phyloP scores from a whole-genome alignment of 2,797 vertebrate genomes.

The Netta rufina region DNA sequence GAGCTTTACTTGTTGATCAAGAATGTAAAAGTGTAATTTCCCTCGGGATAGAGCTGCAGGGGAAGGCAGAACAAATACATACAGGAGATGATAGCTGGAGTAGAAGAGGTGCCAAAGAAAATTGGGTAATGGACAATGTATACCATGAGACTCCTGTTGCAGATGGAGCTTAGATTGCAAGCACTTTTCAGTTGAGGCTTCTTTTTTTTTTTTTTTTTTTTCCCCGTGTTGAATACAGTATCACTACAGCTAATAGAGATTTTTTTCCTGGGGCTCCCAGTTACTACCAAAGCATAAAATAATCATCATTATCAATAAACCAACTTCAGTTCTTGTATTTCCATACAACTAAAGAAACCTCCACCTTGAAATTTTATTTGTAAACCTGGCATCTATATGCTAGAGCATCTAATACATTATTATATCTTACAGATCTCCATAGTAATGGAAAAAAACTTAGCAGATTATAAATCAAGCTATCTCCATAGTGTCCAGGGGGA shows the following conservation, averaged over 20 bases:
- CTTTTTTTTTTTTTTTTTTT: background rate
- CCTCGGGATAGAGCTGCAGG: constrained; percentile 34
- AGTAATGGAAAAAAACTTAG: background rate
- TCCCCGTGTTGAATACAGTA: background rate
- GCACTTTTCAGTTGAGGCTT: background rate
- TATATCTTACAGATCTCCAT: background rate
- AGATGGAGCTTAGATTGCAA: background rate
- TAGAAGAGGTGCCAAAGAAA: background rate
- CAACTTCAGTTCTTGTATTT: background rate
- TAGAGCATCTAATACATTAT: background rate
- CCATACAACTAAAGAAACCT: background rate
- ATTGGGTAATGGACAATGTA: background rate
- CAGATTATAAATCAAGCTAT: background rate
- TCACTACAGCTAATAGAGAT: background rate
- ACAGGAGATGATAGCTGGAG: background rate
- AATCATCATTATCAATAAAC: background rate
- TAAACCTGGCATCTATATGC: background rate
- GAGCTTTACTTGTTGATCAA: background rate
- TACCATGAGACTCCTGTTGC: background rate
- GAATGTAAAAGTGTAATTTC: background rate
- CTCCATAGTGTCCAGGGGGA: background rate
- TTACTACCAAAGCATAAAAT: background rate
- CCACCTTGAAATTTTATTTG: background rate
- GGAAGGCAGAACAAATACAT: constrained; percentile 37
- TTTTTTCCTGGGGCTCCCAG: background rate